A percentile compares a stretch with the other conserved stretches of the same genome.
Evolutionary conservation across 2,797 vertebrate genomes (phyloP).

Genomic region (Alauda arvensis): DNA sequence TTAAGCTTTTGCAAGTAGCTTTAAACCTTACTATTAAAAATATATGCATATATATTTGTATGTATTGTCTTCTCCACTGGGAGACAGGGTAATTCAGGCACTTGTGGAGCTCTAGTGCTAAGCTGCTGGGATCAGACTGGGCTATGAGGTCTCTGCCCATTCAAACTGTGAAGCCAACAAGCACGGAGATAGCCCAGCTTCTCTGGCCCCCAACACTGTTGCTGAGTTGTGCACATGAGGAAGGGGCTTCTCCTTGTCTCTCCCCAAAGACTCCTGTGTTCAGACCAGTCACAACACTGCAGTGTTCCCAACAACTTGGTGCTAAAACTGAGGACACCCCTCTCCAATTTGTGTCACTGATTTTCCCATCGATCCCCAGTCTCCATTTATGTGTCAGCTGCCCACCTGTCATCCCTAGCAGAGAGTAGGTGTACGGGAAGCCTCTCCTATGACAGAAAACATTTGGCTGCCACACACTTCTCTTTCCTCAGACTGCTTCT

Average conservation of each 20-base stretch:
- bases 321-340: neutral
- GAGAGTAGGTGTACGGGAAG: neutral
- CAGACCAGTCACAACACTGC: neutral
- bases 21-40: neutral
- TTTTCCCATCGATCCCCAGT: neutral
- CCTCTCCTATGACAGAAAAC: neutral
- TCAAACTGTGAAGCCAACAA: neutral
- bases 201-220: neutral
- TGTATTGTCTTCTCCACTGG: neutral
- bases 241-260: neutral
- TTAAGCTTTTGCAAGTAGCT: neutral
- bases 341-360: neutral
- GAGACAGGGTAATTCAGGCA: neutral
- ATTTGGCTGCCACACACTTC: neutral
- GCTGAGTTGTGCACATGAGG: fast-evolving
- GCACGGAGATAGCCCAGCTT: neutral
- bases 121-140: neutral
- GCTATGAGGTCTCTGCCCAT: neutral
- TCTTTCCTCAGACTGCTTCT: neutral
- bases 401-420: neutral
- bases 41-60: neutral
- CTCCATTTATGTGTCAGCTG: neutral
- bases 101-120: neutral
- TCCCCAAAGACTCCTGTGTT: neutral
- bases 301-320: neutral